Conservation (phyloP, 2,888 invertebrate species). For the Acanthococcus lagerstroemiae region DNA sequence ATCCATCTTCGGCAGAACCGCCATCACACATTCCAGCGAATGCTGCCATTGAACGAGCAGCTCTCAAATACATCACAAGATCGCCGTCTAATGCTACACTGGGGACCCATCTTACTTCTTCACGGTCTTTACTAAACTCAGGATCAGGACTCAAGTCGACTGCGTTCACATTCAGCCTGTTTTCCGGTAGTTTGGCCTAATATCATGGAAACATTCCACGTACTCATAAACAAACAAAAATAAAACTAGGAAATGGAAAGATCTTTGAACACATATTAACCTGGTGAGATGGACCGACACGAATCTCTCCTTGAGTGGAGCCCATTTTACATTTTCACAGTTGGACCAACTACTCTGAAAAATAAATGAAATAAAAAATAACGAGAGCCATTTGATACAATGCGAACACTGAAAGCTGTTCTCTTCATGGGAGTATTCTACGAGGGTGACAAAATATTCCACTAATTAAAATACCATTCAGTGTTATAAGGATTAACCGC, state of each 20-base stretch:
- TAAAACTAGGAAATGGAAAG: too few species aligned
- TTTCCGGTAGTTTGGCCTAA: slow-evolving; percentile 55
- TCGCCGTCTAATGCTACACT: slow-evolving; percentile 87
- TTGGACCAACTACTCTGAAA: too few species aligned
- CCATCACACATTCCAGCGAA: slow-evolving; percentile 99
- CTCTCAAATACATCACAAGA: slow-evolving; percentile 92
- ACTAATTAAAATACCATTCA: background rate
- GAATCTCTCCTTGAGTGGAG: slow-evolving; percentile 65
- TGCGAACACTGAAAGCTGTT: too few species aligned
- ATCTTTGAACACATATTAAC: slow-evolving; percentile 48
- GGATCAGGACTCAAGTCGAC: slow-evolving; percentile 42
- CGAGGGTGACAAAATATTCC: background rate
- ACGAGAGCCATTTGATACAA: background rate
- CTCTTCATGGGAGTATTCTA: too few species aligned
- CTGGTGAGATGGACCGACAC: slow-evolving; percentile 68
- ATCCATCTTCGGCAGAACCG: slow-evolving; percentile 92
- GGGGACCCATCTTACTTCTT: slow-evolving; percentile 90
- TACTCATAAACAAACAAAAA: background rate
- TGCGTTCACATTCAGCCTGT: slow-evolving; percentile 43
- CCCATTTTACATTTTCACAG: slow-evolving; percentile 43
- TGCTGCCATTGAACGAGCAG: slow-evolving; percentile 95
- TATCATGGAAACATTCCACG: background rate
- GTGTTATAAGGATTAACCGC: too few species aligned
- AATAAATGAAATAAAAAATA: too few species aligned
- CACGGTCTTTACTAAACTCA: slow-evolving; percentile 52